Conservation (phyloP, 2,888 invertebrate species). For the Eledona agricola region DNA sequence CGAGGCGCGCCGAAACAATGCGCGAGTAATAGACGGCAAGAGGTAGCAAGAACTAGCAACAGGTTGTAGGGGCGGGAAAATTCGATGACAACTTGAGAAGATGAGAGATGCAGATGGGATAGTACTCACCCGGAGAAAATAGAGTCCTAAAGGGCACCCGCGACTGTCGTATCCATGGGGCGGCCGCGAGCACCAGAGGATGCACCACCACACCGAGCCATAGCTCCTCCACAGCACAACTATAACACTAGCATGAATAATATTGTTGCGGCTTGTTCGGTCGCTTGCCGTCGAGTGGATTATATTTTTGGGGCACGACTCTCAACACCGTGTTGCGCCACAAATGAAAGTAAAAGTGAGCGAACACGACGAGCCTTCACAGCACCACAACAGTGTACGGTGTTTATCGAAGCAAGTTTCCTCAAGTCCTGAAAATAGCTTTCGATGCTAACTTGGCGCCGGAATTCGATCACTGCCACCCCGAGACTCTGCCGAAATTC, state of each 20-base stretch:
- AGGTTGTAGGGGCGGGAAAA: conserved; percentile 41
- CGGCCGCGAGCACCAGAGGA: conserved; percentile 57
- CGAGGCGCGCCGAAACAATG: conserved; percentile 55
- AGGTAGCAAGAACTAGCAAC: conserved; percentile 44
- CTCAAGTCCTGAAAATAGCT: conserved; percentile 47
- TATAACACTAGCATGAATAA: conserved; percentile 51
- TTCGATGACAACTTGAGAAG: not conserved
- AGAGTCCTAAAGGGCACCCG: conserved; percentile 58
- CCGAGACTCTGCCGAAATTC: conserved; percentile 47
- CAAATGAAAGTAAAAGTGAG: conserved; percentile 65
- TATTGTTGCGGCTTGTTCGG: conserved; percentile 46
- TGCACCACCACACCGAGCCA: conserved; percentile 58
- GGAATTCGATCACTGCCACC: conserved; percentile 44
- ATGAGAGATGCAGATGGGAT: too few relatives aligned
- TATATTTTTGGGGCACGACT: conserved; percentile 63
- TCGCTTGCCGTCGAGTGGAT: conserved; percentile 56
- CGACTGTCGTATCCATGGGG: conserved; percentile 54
- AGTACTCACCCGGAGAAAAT: conserved; percentile 53
- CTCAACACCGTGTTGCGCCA: conserved; percentile 62
- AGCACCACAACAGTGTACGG: conserved; percentile 44
- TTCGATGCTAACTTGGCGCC: conserved; percentile 11
- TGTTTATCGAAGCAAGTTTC: conserved; percentile 49
- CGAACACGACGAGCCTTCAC: conserved; percentile 54
- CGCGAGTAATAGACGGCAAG: conserved; percentile 39
- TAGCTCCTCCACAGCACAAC: conserved; percentile 46